phyloP scores from a whole-genome alignment of 2,113 vertebrate genomes.

The Chroicocephalus ridibundus region DNA sequence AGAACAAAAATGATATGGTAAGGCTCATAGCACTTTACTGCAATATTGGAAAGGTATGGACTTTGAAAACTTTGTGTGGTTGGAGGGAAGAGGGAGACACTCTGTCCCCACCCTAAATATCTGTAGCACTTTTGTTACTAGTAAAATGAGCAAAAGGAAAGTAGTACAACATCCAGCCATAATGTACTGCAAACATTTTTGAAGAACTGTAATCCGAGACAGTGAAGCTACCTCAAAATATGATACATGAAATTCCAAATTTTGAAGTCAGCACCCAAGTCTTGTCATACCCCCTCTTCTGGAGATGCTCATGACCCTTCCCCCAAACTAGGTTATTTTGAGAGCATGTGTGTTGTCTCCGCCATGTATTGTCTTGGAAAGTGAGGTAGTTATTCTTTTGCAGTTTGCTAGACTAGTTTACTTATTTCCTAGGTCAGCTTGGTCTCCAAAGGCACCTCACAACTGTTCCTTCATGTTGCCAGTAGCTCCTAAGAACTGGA shows the following conservation, averaged over 20 bases:
- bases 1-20: slow-evolving; percentile 98
- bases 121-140: not conserved
- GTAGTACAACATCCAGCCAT: not conserved
- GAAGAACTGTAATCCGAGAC: not conserved
- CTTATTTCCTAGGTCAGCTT: not conserved
- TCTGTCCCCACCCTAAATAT: not conserved
- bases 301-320: not conserved
- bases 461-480: not conserved
- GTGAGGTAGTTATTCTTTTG: not conserved
- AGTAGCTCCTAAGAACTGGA: not conserved
- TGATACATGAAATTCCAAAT: not conserved
- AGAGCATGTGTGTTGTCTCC: not conserved
- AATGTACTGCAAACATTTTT: not conserved
- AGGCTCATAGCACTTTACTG: slow-evolving; percentile 5
- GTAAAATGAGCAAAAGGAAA: not conserved
- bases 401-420: not conserved
- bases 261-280: not conserved
- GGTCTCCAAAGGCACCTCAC: not conserved
- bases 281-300: not conserved
- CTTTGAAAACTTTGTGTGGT: not conserved
- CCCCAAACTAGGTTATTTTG: not conserved
- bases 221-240: not conserved
- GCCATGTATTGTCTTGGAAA: not conserved
- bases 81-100: not conserved
- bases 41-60: not conserved